A percentile compares a stretch with the other conserved stretches of the same genome.
Evolutionary conservation across 2,797 vertebrate genomes (phyloP).

Genomic region (Sebastes vulpes): DNA sequence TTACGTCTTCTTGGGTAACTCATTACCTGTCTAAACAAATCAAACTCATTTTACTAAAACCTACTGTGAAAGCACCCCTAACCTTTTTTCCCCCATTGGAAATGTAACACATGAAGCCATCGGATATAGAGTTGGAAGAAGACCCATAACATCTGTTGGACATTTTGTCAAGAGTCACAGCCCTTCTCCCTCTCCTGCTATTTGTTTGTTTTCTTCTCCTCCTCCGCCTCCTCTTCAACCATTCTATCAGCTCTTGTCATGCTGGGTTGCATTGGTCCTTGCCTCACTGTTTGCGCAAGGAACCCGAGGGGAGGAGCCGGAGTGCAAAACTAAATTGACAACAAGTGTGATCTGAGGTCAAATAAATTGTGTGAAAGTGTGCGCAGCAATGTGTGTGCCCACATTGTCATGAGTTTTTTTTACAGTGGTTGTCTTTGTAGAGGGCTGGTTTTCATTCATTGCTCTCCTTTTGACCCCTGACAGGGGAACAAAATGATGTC

Average conservation of each 20-base stretch:
- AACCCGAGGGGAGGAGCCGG: constrained; percentile 2
- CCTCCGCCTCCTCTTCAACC: constrained; percentile 25
- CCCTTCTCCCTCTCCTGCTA: constrained; percentile 56
- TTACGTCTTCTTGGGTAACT: neutral
- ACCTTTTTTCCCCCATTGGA: constrained; percentile 27
- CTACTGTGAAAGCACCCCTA: neutral
- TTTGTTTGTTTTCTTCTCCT: constrained; percentile 73
- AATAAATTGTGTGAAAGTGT: constrained; percentile 22
- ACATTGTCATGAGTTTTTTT: constrained; percentile 9
- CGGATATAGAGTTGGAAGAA: constrained; percentile 71
- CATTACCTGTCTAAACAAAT: constrained; percentile 25
- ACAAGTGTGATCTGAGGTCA: constrained; percentile 25
- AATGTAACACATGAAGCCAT: constrained; percentile 64
- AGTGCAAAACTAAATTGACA: constrained; percentile 13
- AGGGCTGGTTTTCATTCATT: neutral
- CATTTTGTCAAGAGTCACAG: constrained; percentile 72
- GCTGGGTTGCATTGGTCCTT: constrained; percentile 21
- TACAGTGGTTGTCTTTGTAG: neutral
- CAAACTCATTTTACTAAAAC: constrained; percentile 18
- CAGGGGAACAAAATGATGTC: constrained; percentile 15
- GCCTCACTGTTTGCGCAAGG: constrained; percentile 39
- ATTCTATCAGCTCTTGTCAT: constrained; percentile 53
- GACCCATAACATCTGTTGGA: constrained; percentile 78
- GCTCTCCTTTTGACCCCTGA: neutral
- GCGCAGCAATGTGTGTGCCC: constrained; percentile 4